Evolutionary conservation across 2,888 invertebrate species (phyloP), one percentile per base, ranked within the genome.

Genomic region (Cordilura impudica): DNA sequence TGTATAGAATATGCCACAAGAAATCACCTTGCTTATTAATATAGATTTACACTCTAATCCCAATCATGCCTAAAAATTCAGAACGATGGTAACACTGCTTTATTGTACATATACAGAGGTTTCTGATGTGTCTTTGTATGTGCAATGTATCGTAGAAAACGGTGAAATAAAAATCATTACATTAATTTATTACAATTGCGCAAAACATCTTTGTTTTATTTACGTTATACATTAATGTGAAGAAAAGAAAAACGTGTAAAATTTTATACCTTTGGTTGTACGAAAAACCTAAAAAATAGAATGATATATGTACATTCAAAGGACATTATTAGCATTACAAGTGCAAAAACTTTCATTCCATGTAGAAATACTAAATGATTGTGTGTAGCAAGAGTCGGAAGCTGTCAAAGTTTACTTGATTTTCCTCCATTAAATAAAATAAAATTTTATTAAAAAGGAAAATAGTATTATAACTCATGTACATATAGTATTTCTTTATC

Each of bases 131-230:
- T n/a, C n/a, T 26, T 51, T 21, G 51, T 23, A 16, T 51, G n/a
- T 43, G 16, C n/a, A 14, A 8, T 23, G 29, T 21, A 10, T 31
- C 69, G 53, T 53, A 66, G 61, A 49, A 67, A 78, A 63, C 56
- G 73, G 26, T 21, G 6, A 69, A 58, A 78, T 47, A 67, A 67
- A 69, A 61, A 65, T 74, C 60, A 61, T 74, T 60, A 67, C 73
- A 69, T 69, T 65, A 72, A 77, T 67, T 78, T 72, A 69, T 58
- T 69, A 53, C 74, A 72, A 61, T 72, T 72, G 78, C 61, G 56
- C 74, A 79, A 79, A 78, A 66, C 31, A 58, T 23, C 47, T 21
- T 47, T 21, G 31, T 49, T 43, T 65, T 53, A 63, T 60, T 47
- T 45, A 66, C 47, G 47, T 58, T 69, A 61, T 54, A 63, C 4